phyloP scores from a whole-genome alignment of 2,797 vertebrate species.

The Sylvia borin region DNA sequence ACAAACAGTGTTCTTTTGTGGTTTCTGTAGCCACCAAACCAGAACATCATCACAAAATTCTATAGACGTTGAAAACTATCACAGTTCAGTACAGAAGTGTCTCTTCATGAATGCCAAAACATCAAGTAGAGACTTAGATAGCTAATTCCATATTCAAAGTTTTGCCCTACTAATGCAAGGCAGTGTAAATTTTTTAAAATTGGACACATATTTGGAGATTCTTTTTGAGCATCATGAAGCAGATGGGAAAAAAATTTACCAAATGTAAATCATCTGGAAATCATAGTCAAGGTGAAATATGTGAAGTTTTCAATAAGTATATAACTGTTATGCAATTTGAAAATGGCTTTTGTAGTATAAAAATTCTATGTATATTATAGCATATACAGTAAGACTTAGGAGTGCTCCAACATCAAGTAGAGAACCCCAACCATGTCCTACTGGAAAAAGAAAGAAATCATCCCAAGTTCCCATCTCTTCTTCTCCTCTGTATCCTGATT shows the following conservation, averaged over 20 bases:
- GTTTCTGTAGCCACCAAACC: background rate
- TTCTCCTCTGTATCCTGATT: background rate
- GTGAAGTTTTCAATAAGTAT: background rate
- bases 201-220: background rate
- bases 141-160: background rate
- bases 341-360: background rate
- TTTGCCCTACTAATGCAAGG: background rate
- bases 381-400: background rate
- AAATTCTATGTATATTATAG: background rate
- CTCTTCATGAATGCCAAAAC: background rate
- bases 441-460: background rate
- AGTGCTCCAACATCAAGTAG: background rate
- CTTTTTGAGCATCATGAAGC: background rate
- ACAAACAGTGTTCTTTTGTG: background rate
- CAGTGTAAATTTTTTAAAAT: background rate
- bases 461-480: background rate
- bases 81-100: background rate
- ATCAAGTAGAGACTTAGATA: background rate
- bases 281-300: background rate
- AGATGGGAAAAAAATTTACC: background rate
- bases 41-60: background rate
- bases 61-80: background rate
- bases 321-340: background rate
- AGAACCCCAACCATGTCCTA: background rate
- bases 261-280: background rate